Evolutionary conservation across 2,888 invertebrate species (phyloP).

Genomic region (Stenodera caucasica): DNA sequence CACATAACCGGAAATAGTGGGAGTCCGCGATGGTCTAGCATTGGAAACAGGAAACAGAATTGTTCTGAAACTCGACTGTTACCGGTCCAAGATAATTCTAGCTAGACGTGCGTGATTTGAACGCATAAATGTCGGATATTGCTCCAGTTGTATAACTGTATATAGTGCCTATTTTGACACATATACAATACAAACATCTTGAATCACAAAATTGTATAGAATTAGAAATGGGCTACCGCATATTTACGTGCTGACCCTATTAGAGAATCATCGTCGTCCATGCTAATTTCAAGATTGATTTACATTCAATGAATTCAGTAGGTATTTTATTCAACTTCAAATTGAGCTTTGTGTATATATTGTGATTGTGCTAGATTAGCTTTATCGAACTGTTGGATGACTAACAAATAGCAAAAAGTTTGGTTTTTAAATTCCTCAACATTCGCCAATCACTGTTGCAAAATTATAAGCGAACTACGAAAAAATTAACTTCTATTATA

Average conservation of each 20-base stretch:
- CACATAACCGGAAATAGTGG: slow-evolving; percentile 36
- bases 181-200: not conserved
- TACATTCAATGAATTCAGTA: slow-evolving; percentile 23
- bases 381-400: slow-evolving; percentile 22
- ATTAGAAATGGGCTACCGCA: not conserved
- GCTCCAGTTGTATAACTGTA: not conserved
- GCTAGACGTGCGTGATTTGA: slow-evolving; percentile 46
- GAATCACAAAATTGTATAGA: not conserved
- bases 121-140: slow-evolving; percentile 44
- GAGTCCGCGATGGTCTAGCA: slow-evolving; percentile 37
- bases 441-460: too few relatives aligned
- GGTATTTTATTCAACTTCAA: slow-evolving; percentile 26
- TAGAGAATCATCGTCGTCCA: slow-evolving; percentile 10
- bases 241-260: not conserved
- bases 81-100: slow-evolving; percentile 34
- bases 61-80: slow-evolving; percentile 38
- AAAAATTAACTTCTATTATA: not conserved
- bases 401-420: not conserved
- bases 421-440: too few relatives aligned
- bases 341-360: slow-evolving; percentile 18
- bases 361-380: slow-evolving; percentile 16
- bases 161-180: not conserved
- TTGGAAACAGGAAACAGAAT: slow-evolving; percentile 41
- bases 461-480: too few relatives aligned
- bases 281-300: slow-evolving; percentile 25